Base-by-base conservation (phyloP, 2,797 vertebrate genomes). In the Erithacus rubecula region DNA sequence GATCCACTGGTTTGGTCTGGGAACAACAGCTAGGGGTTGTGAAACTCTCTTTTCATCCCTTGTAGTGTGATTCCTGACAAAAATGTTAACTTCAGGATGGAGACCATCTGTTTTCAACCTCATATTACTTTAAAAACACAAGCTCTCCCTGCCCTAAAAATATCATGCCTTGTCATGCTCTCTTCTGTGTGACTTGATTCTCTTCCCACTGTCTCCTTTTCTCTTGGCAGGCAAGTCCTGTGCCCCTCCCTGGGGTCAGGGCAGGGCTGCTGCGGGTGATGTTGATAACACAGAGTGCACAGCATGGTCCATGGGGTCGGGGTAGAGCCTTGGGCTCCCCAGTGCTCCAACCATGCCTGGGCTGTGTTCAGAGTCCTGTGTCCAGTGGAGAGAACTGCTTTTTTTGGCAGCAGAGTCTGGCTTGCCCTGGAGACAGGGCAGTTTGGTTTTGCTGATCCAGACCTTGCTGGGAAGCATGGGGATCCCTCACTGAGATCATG, bases 241-340 rank as follows among this genome's bases (percentile, higher is more conserved):
- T 23, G 59, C 59, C 12, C 56, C 39, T 58, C 52, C n/a, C 60
- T 0, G 0, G 67, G 52, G 72, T 80, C 83, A 37, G 79, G 58
- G 60, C 68, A 32, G 68, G 79, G 83, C 26, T 55, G 64, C 52
- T 52, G 49, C 0, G 0, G 0, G 0, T 59, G 21, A 19, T 20
- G 58, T 20, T 11, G 53, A n/a, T 49, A 60, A 21, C 49, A 27
- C 27, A 36, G 60, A 44, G 34, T 0, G 3, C 58, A 14, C 77
- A 43, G 84, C 12, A 2, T 36, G 56, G 27, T 67, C 58, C 1
- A 0, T 0, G 24, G 70, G 53, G 37, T 17, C 7, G 2, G 41
- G 16, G 5, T 79, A 77, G 62, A 71, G 74, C 29, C 49, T 56
- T 21, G 67, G 70, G 59, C 64, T 58, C 67, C 55, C n/a, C 1